Base-by-base conservation (phyloP, 2,797 vertebrate species). In the Borostomias antarcticus region DNA sequence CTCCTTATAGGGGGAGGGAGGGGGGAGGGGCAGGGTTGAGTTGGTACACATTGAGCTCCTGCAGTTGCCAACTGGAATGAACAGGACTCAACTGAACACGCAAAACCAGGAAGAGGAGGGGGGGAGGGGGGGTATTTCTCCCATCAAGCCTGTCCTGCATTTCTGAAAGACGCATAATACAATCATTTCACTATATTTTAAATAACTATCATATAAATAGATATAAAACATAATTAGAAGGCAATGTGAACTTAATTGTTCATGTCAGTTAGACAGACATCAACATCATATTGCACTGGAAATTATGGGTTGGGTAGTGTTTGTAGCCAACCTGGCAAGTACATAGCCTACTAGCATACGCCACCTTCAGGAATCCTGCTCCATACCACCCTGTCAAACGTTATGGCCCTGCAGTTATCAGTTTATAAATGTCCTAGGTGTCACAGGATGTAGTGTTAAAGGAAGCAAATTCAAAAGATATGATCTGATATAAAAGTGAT, bases 211-310 rank as follows among this genome's bases (percentile, higher is more conserved):
- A 68, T 58, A 47, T 62, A 10, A 77, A 37, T 25, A 25, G 65
- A 60, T 52, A 66, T 28, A 32, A 53, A 75, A 47, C 64, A 9
- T 11, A 6, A 54, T 52, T 7, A 66, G 21, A 67, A 54, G 13
- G 33, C 10, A 53, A 71, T 10, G 33, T 68, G 3, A 57, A 68
- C 33, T 64, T 64, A 1, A 64, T 28, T 68, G 67, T 66, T 11
- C 65, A 37, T 69, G 37, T 58, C 23, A 30, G 28, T 51, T 47
- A 59, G 17, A 32, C 19, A 17, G 3, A 76, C 28, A 53, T 65
- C 33, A 58, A 25, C 15, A 53, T 64, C 62, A 71, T 23, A 76
- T 69, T 86, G 73, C 77, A 81, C 66, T 77, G 28, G 58, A 53
- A n/a, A 59, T 40, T 17, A 9, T 25, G 33, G 54, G 40, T 15